These are phyloP conservation scores for Pocillopora meandrina DNA, from an alignment of 92 coral and sea anemone species.

Conservation along the genomic window DNA sequence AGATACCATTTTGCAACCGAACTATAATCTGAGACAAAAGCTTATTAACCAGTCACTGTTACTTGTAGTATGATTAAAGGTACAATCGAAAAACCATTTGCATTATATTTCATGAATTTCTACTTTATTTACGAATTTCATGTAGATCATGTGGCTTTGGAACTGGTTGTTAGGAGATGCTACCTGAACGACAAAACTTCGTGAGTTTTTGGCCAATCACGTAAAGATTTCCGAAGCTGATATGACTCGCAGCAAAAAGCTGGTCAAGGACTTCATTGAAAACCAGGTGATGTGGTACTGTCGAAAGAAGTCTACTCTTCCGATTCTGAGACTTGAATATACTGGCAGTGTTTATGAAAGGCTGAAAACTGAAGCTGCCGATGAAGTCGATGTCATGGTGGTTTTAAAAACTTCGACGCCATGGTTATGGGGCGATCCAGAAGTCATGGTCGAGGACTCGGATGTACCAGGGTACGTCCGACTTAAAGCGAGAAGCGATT, in stretches of 20 bases:
- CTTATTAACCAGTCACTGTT: too few species aligned
- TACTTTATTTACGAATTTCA: too few species aligned
- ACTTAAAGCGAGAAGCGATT: slow-evolving; percentile 42
- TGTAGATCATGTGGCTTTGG: not conserved
- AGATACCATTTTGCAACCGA: too few species aligned
- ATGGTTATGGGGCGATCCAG: slow-evolving; percentile 33
- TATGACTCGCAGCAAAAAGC: slow-evolving; percentile 44
- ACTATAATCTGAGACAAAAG: too few species aligned
- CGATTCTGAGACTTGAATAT: slow-evolving; percentile 63
- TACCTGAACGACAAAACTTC: slow-evolving; percentile 34
- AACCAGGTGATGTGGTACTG: slow-evolving; percentile 39
- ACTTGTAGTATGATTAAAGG: too few species aligned
- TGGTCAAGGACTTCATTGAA: slow-evolving; percentile 56
- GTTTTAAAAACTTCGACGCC: slow-evolving; percentile 47
- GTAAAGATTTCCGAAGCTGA: slow-evolving; percentile 69
- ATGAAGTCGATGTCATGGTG: slow-evolving; percentile 74
- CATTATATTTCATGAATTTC: too few species aligned
- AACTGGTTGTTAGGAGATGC: slow-evolving; percentile 17
- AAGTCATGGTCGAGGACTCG: slow-evolving; percentile 38
- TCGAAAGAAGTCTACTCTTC: slow-evolving; percentile 41
- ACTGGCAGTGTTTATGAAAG: slow-evolving; percentile 80
- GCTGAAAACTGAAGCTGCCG: slow-evolving; percentile 83
- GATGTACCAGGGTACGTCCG: slow-evolving; percentile 61
- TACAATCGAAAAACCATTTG: not conserved
- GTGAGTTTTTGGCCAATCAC: slow-evolving; percentile 52